Evolutionary conservation across 2,888 invertebrate genomes (phyloP).

Genomic region (Tetrapedia diversipes): DNA sequence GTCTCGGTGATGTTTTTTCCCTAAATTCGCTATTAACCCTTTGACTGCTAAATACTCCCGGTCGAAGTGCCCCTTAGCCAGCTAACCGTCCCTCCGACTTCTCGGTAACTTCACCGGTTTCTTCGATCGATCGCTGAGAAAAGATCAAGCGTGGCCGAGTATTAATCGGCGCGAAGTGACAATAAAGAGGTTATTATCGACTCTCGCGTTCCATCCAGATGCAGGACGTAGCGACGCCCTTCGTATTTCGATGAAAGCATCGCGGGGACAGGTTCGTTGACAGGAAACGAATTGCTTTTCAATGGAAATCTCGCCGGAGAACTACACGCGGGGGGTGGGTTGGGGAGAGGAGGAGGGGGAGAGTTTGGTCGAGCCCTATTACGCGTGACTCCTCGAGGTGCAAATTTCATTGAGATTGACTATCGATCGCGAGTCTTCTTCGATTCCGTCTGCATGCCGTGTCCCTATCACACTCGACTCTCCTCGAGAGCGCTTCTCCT

Average conservation of each 20-base stretch:
- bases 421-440: slow-evolving; percentile 65
- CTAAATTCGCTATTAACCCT: too few species aligned
- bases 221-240: not conserved
- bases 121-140: not conserved
- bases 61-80: too few species aligned
- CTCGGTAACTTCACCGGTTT: not conserved
- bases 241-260: slow-evolving; percentile 39
- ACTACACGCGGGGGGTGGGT: not conserved
- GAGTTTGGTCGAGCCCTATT: slow-evolving; percentile 63
- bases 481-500: slow-evolving; percentile 10
- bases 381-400: slow-evolving; percentile 69
- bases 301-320: slow-evolving; percentile 62
- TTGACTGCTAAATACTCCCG: too few species aligned
- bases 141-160: not conserved
- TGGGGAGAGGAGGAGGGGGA: slow-evolving; percentile 7
- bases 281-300: slow-evolving; percentile 70
- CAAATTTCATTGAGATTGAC: slow-evolving; percentile 72
- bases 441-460: slow-evolving; percentile 22
- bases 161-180: slow-evolving; percentile 57
- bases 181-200: slow-evolving; percentile 63
- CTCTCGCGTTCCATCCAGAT: slow-evolving; percentile 11
- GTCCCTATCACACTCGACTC: slow-evolving; percentile 5
- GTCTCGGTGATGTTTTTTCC: too few species aligned
- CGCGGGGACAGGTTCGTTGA: slow-evolving; percentile 63
- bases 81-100: too few species aligned